Evolutionary conservation across 2,113 vertebrate genomes (phyloP), one percentile per base, ranked within the genome.

Genomic region (Otis tarda): DNA sequence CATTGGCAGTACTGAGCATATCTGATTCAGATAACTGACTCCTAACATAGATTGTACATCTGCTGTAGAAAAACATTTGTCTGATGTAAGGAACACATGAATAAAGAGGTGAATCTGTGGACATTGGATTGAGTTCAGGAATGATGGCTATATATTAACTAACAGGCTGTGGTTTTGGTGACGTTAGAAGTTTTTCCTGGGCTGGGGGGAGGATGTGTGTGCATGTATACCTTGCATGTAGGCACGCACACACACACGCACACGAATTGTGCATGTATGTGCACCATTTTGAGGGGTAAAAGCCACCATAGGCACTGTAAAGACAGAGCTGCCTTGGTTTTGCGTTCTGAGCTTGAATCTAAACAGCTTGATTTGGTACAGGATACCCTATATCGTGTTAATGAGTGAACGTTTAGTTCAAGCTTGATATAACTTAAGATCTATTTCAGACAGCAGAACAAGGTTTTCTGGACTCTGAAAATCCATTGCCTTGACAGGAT

Each of bases 31-130:
- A 67, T 57, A n/a, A 41, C 47, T 60, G 63, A 60, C 71, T 57
- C 24, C 71, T 78, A 86, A 63, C 2, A 4, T 24, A 67, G 63
- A 37, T 60, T 87, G 61, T 92, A 89, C 39, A 77, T 94, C 86
- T 96, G 75, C 89, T 87, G 35, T 75, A 89, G 89, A 79, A 89
- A 83, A 94, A 24, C 52, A 65, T 77, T 37, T 64, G 39, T 95
- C 94, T 95, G 90, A 93, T 43, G 41, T 13, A 61, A 47, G 23
- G 12, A 12, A n/a, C 24, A 41, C 9, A 9, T 53, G 37, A 90
- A 71, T 71, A 41, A 70, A 90, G 59, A 71, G 8, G 10, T 49
- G 9, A 43, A 61, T 80, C 35, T 80, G 35, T 76, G 47, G 25
- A 30, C 33, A 12, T 47, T 67, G 22, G 53, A n/a, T 0, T 67